Evolutionary conservation across 2,113 vertebrate species (phyloP), one percentile per base, ranked within the genome.

Genomic region (Saguinus imperator): DNA sequence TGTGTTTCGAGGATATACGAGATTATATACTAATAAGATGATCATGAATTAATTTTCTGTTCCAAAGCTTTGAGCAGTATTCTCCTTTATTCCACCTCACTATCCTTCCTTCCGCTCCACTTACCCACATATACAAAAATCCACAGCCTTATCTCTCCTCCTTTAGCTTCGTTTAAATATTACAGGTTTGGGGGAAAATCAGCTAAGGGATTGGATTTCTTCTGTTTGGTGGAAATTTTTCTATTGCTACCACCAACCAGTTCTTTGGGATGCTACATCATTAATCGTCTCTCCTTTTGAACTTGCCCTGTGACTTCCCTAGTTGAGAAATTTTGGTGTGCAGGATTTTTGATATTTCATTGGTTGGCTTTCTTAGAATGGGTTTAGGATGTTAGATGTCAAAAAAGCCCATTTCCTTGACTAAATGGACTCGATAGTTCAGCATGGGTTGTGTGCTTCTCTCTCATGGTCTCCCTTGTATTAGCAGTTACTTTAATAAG

Each of bases 321-420:
- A 40, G 89, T 91, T 97, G 89, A 94, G 91, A 93, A 93, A 90
- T 94, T 43, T 52, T 82, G 84, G 61, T 64, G 18, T 72, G 55
- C 43, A 79, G 20, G 57, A 80, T 79, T 87, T 77, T 76, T 20
- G 66, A 40, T 75, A 94, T 94, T 95, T 16, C 14, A 12, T 76
- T 43, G 37, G 40, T 92, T 94, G 58, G n/a, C 43, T 76, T 95
- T 55, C 43, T 89, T 79, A 64, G 52, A 72, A 16, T 57, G 94
- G 94, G 64, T 85, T 86, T 35, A 87, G 52, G 37, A 83, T 64
- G 55, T 93, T 37, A 76, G 68, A 70, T 86, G 29, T 80, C 52
- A 87, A 16, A 89, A 89, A 91, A 82, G 66, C 29, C 50, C 35
- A 13, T 92, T 84, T 95, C 37, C 68, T 91, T 87, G 35, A 89